Evolutionary conservation across 1,140 invertebrate species (phyloP), one percentile per base, ranked within the genome.

Genomic region (Galendromus occidentalis): DNA sequence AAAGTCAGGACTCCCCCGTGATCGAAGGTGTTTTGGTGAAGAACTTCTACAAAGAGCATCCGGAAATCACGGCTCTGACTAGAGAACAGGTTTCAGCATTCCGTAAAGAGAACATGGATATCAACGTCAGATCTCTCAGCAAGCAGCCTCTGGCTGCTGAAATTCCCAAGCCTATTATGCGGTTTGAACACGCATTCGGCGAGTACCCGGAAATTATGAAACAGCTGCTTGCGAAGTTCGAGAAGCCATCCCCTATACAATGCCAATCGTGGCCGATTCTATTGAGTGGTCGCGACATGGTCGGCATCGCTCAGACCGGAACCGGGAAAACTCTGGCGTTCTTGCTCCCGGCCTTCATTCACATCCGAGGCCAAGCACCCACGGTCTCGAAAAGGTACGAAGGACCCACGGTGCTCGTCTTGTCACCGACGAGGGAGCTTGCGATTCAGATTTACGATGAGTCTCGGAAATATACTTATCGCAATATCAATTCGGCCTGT

Each of bases 251-350:
- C 1, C 68, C 72, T n/a, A 76, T 78, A 64, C 75, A 76, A 67
- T 68, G 72, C 67, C 67, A 72, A 74, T 73, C 79, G 72, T 67
- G 78, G 77, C 66, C 80, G 74, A 77, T 78, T 7, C 76, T 79
- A 67, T 75, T 80, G 2, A 66, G 76, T 25, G 78, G 78, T 0
- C 76, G 77, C 68, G 71, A 80, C 12, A 67, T 80, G 44, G 78
- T 80, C 64, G 79, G 78, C 18, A 73, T 80, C 41, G 76, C 79
- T 28, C 71, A 78, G 73, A 79, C 77, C 30, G 78, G 78, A n/a
- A 93, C 91, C 33, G 91, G 89, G 69, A 88, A 88, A 79, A 95
- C 91, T 0, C 75, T 94, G 42, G 90, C 91, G 0, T 96, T 94
- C 72, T 75, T 95, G 0, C 72, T 95, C 33, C 91, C 91, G 39